Conservation (phyloP, 2,113 vertebrate species). For the Taurulus bubalis region DNA sequence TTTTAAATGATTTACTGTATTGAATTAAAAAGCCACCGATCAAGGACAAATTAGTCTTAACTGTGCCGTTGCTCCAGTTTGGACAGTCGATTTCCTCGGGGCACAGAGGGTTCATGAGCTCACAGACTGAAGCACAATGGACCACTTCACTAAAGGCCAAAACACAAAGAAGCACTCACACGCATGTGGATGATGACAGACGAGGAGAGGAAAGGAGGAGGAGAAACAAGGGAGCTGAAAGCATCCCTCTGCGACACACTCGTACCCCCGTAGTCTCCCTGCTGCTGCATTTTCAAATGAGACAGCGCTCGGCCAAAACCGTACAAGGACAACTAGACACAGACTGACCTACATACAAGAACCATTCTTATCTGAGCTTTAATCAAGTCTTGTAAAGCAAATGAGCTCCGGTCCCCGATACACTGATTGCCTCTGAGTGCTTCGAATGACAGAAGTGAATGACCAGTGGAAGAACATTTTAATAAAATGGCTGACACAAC, state of each 20-base stretch:
- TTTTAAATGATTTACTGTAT: constrained; percentile 43
- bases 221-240: constrained; percentile 58
- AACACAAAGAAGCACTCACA: constrained; percentile 58
- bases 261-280: constrained; percentile 53
- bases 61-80: constrained; percentile 16
- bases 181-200: constrained; percentile 65
- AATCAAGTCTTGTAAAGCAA: constrained; percentile 47
- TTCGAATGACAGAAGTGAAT: constrained; percentile 41
- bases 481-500: constrained; percentile 31
- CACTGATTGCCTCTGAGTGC: constrained; percentile 53
- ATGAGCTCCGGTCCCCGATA: constrained; percentile 34
- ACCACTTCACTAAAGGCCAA: constrained; percentile 70
- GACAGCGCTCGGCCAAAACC: constrained; percentile 63
- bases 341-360: constrained; percentile 76
- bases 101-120: constrained; percentile 47
- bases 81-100: constrained; percentile 42
- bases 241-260: constrained; percentile 57
- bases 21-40: constrained; percentile 56
- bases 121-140: constrained; percentile 66
- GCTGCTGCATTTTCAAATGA: constrained; percentile 62
- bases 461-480: constrained; percentile 26
- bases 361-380: constrained; percentile 43
- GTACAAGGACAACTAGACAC: constrained; percentile 57
- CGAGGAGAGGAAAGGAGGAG: constrained; percentile 24
- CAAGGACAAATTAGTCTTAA: constrained; percentile 26